Evolutionary conservation across 2,888 invertebrate species (phyloP).

Genomic region (Netelia fuscicornis): DNA sequence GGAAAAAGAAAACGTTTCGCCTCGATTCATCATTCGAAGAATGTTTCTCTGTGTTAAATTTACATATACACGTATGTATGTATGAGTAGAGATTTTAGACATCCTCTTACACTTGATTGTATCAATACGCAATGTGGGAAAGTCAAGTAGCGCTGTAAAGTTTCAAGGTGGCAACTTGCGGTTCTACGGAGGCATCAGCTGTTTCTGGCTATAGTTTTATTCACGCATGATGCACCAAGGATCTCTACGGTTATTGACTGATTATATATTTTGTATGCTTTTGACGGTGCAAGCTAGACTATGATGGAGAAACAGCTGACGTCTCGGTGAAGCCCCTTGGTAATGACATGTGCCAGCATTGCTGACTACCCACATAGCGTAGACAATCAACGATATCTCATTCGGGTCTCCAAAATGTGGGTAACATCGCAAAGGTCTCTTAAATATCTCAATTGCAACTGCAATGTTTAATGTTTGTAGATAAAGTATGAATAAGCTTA

Average conservation of each 20-base stretch:
- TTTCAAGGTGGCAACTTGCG: no score
- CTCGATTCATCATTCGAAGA: not conserved
- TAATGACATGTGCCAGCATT: not conserved
- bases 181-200: no score
- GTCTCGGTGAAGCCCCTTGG: no score
- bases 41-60: not conserved
- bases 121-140: not conserved
- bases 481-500: not conserved
- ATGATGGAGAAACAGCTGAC: no score
- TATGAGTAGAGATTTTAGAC: not conserved
- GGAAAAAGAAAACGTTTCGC: slow-evolving; percentile 33
- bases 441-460: not conserved
- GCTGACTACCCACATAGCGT: not conserved
- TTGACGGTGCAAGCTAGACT: no score
- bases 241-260: no score
- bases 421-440: not conserved
- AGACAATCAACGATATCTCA: not conserved
- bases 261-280: no score
- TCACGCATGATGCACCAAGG: no score
- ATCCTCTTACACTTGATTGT: not conserved
- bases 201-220: no score
- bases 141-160: no score
- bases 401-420: slow-evolving; percentile 14
- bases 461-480: not conserved
- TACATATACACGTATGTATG: not conserved